Base-by-base conservation (phyloP, 2,797 vertebrate species). In the Pachyuromys duprasi region DNA sequence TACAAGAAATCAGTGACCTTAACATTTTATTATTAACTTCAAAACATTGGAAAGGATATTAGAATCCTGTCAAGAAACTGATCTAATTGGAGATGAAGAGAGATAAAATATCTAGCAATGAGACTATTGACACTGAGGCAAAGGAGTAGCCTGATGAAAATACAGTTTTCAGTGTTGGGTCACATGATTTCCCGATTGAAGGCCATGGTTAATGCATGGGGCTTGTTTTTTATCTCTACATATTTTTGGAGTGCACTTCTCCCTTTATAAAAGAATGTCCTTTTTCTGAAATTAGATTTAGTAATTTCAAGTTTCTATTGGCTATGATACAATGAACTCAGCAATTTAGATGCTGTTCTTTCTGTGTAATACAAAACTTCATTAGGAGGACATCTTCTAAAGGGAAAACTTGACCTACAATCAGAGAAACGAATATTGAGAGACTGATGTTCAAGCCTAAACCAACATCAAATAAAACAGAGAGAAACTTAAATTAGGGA, bases 321-420 rank as follows among this genome's bases (percentile, higher is more conserved):
- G 33, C 26, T 3, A 0, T 22, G 17, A 26, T 75, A 2, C 2
- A 83, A 75, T 2, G 24, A 84, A 76, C 76, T 91, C 14, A 11
- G 65, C 96, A 67, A 93, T 26, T 4, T 20, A 22, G 24, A 8
- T 8, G 26, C 15, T 22, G 17, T 42, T 75, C 28, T 15, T 74
- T n/a, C 63, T 57, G 1, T 62, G 69, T 67, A 80, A 74, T 92
- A 62, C n/a, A 42, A 17, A 65, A 26, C 74, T 90, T 90, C 90
- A 62, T 20, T 57, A 45, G 90, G 42, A 28, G 3, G 55, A 91
- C 33, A 93, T 75, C 95, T 93, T 94, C 74, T 78, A 72, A 91
- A 70, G 17, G 20, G 24, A 90, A 90, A 94, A 39, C 36, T 86
- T 88, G 60, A 96, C 13, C 62, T 86, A 15, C n/a, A 92, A 57